These are phyloP conservation scores for Icerya purchasi DNA, from an alignment of 2,888 invertebrate species.

Conservation along the genomic window DNA sequence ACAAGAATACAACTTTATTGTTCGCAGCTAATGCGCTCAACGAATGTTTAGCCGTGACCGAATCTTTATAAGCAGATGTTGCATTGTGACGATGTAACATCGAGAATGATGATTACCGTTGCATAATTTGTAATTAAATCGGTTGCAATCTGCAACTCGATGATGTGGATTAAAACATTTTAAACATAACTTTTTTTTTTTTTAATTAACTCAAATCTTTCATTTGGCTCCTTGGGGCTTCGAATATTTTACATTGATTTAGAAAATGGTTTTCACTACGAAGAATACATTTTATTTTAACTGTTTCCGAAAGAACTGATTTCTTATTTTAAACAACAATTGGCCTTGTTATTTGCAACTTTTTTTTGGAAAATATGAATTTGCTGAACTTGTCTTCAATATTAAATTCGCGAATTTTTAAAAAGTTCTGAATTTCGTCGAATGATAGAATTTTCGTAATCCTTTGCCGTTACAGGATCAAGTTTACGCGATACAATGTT, in stretches of 20 bases:
- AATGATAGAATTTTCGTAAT: background rate
- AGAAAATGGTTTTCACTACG: background rate
- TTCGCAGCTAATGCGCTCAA: background rate
- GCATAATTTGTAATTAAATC: background rate
- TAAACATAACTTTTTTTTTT: too few relatives aligned
- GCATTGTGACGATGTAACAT: background rate
- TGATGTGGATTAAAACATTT: background rate
- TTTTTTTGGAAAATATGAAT: too few relatives aligned
- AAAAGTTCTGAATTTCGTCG: background rate
- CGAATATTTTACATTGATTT: too few relatives aligned
- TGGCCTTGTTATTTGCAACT: too few relatives aligned
- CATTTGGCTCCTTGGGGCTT: too few relatives aligned
- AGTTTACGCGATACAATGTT: background rate
- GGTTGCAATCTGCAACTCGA: background rate
- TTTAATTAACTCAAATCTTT: too few relatives aligned
- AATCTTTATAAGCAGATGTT: background rate
- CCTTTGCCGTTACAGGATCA: background rate
- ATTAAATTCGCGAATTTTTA: background rate
- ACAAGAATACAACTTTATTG: background rate
- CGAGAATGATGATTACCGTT: background rate
- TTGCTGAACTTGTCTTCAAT: background rate
- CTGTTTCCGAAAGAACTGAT: too few relatives aligned
- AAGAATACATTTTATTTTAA: background rate
- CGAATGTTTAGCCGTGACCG: background rate
- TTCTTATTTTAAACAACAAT: too few relatives aligned